phyloP scores from a whole-genome alignment of 2,797 vertebrate species.

The Ptychadena robeensis region DNA sequence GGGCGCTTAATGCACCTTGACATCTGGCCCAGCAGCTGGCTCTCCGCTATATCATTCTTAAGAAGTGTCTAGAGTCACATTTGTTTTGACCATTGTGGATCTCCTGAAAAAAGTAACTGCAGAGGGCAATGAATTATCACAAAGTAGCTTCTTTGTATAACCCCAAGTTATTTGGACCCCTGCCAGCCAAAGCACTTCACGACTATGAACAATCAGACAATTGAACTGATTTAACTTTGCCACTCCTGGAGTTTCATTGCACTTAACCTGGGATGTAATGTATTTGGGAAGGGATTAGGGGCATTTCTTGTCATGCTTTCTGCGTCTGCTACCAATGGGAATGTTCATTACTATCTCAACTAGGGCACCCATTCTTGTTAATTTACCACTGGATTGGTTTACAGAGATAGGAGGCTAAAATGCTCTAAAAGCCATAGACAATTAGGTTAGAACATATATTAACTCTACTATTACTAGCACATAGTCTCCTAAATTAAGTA shows the following conservation, averaged over 20 bases:
- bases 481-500: background rate
- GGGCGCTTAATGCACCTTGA: slow-evolving; percentile 80
- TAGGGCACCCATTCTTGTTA: slow-evolving; percentile 80
- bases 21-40: slow-evolving; percentile 82
- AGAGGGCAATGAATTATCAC: slow-evolving; percentile 83
- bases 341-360: slow-evolving; percentile 71
- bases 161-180: slow-evolving; percentile 78
- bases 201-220: slow-evolving; percentile 81
- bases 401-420: slow-evolving; percentile 65
- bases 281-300: slow-evolving; percentile 62
- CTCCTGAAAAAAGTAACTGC: slow-evolving; percentile 77
- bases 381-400: slow-evolving; percentile 77
- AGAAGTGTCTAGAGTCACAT: slow-evolving; percentile 74
- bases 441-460: slow-evolving; percentile 47
- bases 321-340: slow-evolving; percentile 73
- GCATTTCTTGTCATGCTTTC: slow-evolving; percentile 73
- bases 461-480: slow-evolving; percentile 30
- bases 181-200: slow-evolving; percentile 74
- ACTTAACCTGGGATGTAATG: slow-evolving; percentile 78
- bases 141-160: slow-evolving; percentile 77
- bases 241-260: slow-evolving; percentile 82
- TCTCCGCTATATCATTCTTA: slow-evolving; percentile 75
- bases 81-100: slow-evolving; percentile 75
- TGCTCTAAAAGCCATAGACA: slow-evolving; percentile 42
- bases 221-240: slow-evolving; percentile 82